A percentile compares a stretch with the other conserved stretches of the same genome.
Conservation (phyloP, 2,113 vertebrate genomes). For the Semicossyphus pulcher region DNA sequence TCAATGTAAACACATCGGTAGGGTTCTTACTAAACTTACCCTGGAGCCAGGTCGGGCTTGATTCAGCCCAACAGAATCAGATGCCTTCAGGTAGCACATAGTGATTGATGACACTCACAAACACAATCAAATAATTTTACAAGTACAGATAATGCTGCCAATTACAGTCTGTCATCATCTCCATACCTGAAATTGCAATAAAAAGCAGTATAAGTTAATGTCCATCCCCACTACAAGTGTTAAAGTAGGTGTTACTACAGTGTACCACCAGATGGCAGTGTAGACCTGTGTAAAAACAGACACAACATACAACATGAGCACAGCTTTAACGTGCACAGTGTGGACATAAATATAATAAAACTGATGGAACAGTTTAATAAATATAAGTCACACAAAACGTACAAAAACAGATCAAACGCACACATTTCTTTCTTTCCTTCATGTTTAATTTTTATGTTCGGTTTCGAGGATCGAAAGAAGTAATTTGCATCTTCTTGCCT, state of each 20-base stretch:
- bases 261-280: conserved; percentile 58
- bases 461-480: too few species aligned
- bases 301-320: not conserved
- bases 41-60: too few species aligned
- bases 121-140: too few species aligned
- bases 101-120: too few species aligned
- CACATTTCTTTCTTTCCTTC: not conserved
- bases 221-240: not conserved
- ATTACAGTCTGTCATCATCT: not conserved
- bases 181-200: not conserved
- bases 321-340: not conserved
- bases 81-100: too few species aligned
- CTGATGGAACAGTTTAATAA: not conserved
- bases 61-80: too few species aligned
- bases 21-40: too few species aligned
- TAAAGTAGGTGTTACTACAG: not conserved
- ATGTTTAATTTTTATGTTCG: too few species aligned
- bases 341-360: not conserved
- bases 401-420: not conserved
- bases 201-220: not conserved
- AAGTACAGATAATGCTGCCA: not conserved
- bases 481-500: too few species aligned
- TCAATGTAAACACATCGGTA: too few species aligned
- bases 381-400: not conserved
- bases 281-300: conserved; percentile 9